Conservation (phyloP, 2,888 invertebrate genomes). For the Sturmia bella region DNA sequence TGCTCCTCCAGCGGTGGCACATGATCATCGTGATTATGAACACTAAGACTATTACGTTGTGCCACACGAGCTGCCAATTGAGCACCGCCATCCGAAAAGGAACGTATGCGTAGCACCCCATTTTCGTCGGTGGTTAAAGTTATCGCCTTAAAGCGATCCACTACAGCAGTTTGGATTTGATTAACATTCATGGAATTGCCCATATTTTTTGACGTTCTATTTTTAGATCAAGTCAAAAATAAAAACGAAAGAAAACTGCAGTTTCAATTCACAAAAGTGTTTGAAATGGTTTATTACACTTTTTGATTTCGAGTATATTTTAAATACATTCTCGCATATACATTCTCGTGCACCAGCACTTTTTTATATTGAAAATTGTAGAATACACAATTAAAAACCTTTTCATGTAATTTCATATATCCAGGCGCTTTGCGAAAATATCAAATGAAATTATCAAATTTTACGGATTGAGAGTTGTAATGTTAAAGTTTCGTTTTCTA, state of each 20-base stretch:
- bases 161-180: constrained; percentile 77
- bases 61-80: constrained; percentile 73
- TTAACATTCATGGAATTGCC: constrained; percentile 77
- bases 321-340: no score
- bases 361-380: not conserved
- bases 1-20: constrained; percentile 76
- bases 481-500: not conserved
- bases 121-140: constrained; percentile 77
- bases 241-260: not conserved
- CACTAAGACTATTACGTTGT: constrained; percentile 54
- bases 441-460: not conserved
- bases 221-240: not conserved
- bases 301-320: not conserved
- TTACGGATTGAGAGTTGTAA: not conserved
- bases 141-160: constrained; percentile 78
- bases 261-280: constrained; percentile 1
- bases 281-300: constrained; percentile 25
- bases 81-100: constrained; percentile 77
- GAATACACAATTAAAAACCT: not conserved
- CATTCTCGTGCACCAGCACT: no score
- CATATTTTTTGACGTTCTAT: constrained; percentile 67
- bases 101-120: constrained; percentile 77
- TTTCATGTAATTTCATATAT: not conserved
- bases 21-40: constrained; percentile 59
- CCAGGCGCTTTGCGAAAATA: not conserved